Evolutionary conservation across 2,797 vertebrate genomes (phyloP).

Genomic region (Falco cherrug): DNA sequence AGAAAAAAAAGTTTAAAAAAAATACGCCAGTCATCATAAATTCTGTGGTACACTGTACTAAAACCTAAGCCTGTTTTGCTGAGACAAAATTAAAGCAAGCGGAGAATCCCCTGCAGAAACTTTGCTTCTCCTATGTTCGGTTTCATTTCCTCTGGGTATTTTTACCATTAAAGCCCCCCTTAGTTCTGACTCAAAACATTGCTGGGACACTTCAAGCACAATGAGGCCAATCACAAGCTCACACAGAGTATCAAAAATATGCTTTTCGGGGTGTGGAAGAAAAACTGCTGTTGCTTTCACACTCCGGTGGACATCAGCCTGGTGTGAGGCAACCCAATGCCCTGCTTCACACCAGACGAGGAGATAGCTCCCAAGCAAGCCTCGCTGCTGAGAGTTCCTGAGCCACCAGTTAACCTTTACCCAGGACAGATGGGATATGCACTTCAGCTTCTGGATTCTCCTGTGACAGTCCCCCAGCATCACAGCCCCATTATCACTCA

Average conservation of each 20-base stretch:
- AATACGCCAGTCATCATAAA: background rate
- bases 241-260: background rate
- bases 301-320: background rate
- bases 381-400: background rate
- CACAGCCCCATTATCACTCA: background rate
- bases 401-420: background rate
- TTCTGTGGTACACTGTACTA: background rate
- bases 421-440: background rate
- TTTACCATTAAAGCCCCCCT: background rate
- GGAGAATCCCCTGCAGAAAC: background rate
- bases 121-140: background rate
- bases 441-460: background rate
- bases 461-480: background rate
- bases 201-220: background rate
- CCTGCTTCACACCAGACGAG: background rate
- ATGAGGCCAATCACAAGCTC: background rate
- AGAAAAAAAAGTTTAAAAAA: background rate
- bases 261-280: background rate
- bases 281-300: background rate
- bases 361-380: background rate
- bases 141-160: slow-evolving; percentile 18
- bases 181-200: background rate
- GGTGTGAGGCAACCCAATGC: background rate
- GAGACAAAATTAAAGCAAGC: background rate
- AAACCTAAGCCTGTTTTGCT: background rate